phyloP scores from a whole-genome alignment of 2,113 vertebrate species.

The Prinia subflava region DNA sequence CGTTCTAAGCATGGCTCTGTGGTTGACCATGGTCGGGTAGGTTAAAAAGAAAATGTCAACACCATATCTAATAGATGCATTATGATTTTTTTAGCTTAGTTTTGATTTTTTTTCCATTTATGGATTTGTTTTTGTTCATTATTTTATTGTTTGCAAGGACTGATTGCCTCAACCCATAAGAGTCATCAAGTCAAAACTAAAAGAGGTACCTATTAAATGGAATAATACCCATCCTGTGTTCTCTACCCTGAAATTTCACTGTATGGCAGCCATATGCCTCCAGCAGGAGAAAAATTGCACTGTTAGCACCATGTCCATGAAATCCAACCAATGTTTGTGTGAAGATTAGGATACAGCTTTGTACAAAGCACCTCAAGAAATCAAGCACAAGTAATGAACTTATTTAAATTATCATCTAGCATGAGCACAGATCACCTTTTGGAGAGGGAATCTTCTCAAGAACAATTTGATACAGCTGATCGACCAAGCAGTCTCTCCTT shows the following conservation, averaged over 20 bases:
- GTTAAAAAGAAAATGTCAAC: slow-evolving; percentile 65
- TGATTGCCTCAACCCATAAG: not conserved
- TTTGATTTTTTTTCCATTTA: not conserved
- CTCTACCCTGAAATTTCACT: not conserved
- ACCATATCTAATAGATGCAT: not conserved
- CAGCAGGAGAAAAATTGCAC: not conserved
- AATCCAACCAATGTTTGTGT: not conserved
- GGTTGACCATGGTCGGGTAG: slow-evolving; percentile 86
- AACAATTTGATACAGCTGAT: not conserved
- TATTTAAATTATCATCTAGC: not conserved
- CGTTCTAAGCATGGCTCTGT: slow-evolving; percentile 79
- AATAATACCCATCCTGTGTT: not conserved
- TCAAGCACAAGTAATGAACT: not conserved
- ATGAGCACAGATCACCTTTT: not conserved
- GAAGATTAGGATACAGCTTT: not conserved
- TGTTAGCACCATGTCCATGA: not conserved
- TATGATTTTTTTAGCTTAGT: not conserved
- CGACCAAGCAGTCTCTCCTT: not conserved
- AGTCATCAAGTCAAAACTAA: not conserved
- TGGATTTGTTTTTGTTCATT: not conserved
- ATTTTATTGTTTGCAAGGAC: not conserved
- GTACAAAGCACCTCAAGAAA: not conserved
- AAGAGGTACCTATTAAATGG: not conserved
- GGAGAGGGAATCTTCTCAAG: not conserved
- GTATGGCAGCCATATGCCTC: not conserved